Evolutionary conservation across 2,888 invertebrate genomes (phyloP).

Genomic region (Agonum fuliginosum): DNA sequence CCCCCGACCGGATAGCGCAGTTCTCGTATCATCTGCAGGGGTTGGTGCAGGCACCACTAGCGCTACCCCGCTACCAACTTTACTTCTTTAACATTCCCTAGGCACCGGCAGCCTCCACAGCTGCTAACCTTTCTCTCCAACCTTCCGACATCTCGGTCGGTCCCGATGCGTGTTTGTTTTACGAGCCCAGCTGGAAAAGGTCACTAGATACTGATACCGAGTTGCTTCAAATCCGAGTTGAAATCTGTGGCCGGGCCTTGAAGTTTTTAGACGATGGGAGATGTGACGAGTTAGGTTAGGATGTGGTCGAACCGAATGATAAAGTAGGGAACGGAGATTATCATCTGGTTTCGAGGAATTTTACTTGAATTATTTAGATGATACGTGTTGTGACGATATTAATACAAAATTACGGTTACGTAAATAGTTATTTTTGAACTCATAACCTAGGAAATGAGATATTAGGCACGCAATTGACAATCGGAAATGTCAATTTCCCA

Average conservation of each 20-base stretch:
- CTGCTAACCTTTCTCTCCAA: slow-evolving; percentile 14
- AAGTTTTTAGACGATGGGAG: too few species aligned
- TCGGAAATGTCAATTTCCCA: too few species aligned
- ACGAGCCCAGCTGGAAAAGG: slow-evolving; percentile 25
- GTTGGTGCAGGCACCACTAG: slow-evolving; percentile 2
- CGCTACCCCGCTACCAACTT: background rate
- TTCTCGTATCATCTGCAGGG: slow-evolving; percentile 43
- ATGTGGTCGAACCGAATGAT: background rate
- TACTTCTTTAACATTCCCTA: slow-evolving; percentile 48
- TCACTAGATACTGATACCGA: background rate
- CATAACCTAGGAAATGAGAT: too few species aligned
- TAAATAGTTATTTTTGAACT: too few species aligned
- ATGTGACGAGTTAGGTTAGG: background rate
- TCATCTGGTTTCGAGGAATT: too few species aligned
- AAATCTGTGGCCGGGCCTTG: background rate
- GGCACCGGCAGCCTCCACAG: slow-evolving; percentile 17
- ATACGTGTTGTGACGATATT: too few species aligned
- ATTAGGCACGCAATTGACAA: too few species aligned
- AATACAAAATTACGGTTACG: too few species aligned
- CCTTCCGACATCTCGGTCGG: background rate
- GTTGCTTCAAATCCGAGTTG: background rate
- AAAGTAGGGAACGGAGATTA: too few species aligned
- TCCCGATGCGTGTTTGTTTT: slow-evolving; percentile 41
- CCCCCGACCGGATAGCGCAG: too few species aligned
- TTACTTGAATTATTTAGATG: too few species aligned